Conservation (phyloP, 2,888 invertebrate genomes). For the Polyploca ridens region DNA sequence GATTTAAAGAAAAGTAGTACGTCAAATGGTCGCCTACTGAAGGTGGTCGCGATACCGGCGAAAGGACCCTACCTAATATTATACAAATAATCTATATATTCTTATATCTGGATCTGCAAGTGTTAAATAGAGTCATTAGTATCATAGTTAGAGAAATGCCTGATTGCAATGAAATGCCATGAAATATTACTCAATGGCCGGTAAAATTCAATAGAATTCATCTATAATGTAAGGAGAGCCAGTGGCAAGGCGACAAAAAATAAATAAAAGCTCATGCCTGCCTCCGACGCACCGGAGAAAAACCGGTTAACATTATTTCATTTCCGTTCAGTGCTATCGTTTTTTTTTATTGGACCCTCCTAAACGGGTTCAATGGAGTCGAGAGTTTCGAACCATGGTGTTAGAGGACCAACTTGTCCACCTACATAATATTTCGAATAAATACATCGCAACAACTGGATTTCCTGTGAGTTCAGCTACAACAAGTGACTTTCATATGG, state of each 20-base stretch:
- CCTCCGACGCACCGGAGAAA: slow-evolving; percentile 62
- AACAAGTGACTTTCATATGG: not conserved
- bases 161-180: not conserved
- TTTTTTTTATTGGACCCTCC: slow-evolving; percentile 74
- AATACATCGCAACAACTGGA: not conserved
- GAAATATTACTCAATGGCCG: slow-evolving; percentile 13
- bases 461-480: not conserved
- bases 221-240: slow-evolving; percentile 37
- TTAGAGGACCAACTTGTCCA: slow-evolving; percentile 6
- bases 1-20: no score
- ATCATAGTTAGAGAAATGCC: not conserved
- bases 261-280: slow-evolving; percentile 55
- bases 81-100: no score
- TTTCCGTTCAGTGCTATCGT: slow-evolving; percentile 79
- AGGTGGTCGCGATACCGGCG: no score
- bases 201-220: slow-evolving; percentile 23
- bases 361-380: slow-evolving; percentile 72
- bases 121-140: not conserved
- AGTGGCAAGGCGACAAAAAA: slow-evolving; percentile 58
- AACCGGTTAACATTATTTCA: slow-evolving; percentile 82
- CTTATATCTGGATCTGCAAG: no score
- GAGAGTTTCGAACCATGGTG: slow-evolving; percentile 47
- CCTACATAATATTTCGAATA: not conserved
- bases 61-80: no score
- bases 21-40: no score